A percentile compares a stretch with the other conserved stretches of the same genome.
phyloP scores from a whole-genome alignment of 2,113 vertebrate genomes.

The Eptesicus fuscus region DNA sequence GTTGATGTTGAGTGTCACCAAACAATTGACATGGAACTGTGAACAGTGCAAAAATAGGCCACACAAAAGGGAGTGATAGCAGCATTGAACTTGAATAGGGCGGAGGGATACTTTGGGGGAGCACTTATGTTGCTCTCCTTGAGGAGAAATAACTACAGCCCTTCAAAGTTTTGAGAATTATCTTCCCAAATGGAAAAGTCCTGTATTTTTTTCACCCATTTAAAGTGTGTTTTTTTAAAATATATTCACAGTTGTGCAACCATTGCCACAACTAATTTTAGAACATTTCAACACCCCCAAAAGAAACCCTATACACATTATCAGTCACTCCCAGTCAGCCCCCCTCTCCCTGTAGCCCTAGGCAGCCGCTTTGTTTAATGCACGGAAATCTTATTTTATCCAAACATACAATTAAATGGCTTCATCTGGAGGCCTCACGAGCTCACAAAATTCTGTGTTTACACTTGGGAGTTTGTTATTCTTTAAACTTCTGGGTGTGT shows the following conservation, averaged over 20 bases:
- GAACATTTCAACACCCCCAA: not conserved
- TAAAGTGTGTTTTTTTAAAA: not conserved
- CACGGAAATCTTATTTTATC: constrained; percentile 8
- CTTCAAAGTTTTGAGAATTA: not conserved
- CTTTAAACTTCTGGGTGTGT: constrained; percentile 49
- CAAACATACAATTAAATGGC: not conserved
- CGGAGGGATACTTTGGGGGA: not conserved
- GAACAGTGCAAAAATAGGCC: constrained; percentile 75
- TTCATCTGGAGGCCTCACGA: not conserved
- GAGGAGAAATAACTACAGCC: not conserved
- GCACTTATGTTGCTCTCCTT: not conserved
- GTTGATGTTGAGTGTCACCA: constrained; percentile 44
- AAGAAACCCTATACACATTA: not conserved
- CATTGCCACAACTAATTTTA: not conserved
- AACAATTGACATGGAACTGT: constrained; percentile 38
- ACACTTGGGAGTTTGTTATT: constrained; percentile 36
- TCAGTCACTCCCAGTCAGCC: not conserved
- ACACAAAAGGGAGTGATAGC: constrained; percentile 29
- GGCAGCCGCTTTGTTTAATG: not conserved
- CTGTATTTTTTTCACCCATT: not conserved
- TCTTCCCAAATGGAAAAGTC: not conserved
- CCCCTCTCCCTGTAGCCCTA: not conserved
- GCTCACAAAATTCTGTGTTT: constrained; percentile 30
- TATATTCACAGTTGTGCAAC: not conserved
- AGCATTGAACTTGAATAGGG: constrained; percentile 5